A percentile compares a stretch with the other conserved stretches of the same genome.
These are phyloP conservation scores for Monopterus albus DNA, from an alignment of 2,113 vertebrate species.

Conservation along the genomic window DNA sequence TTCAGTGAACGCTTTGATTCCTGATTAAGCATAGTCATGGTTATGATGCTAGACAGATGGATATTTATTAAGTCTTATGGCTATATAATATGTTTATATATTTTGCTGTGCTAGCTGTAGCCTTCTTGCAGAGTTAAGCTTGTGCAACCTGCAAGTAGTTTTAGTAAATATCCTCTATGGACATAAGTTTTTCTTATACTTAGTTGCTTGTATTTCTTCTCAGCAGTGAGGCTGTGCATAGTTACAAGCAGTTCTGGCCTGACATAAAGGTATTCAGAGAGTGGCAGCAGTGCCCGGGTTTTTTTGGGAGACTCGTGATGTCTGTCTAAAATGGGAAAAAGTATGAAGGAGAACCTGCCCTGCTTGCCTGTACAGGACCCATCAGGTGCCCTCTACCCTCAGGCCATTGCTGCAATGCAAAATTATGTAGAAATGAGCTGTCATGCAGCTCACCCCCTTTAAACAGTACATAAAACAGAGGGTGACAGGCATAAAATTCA, in stretches of 20 bases:
- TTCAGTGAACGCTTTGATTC: constrained; percentile 57
- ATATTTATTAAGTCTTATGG: constrained; percentile 27
- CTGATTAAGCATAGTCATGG: constrained; percentile 28
- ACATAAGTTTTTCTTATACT: neutral
- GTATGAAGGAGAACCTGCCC: constrained; percentile 55
- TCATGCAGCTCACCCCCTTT: constrained; percentile 31
- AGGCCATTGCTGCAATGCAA: constrained; percentile 27
- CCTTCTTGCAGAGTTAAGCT: neutral
- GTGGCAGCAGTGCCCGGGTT: constrained; percentile 40
- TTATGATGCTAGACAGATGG: constrained; percentile 24
- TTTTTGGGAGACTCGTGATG: constrained; percentile 56
- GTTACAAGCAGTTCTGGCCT: constrained; percentile 38
- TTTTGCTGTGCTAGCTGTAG: neutral
- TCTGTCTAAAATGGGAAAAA: constrained; percentile 14
- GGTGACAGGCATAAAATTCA: constrained; percentile 26
- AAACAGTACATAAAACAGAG: constrained; percentile 26
- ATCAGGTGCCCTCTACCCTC: constrained; percentile 46
- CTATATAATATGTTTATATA: constrained; percentile 12
- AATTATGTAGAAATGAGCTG: constrained; percentile 55
- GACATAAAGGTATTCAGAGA: constrained; percentile 44
- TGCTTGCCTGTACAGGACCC: constrained; percentile 61
- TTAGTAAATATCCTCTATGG: neutral
- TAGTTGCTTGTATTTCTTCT: constrained; percentile 12
- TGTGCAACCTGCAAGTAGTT: constrained; percentile 16
- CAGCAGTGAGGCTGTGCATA: constrained; percentile 25